Conservation (phyloP, 2,113 vertebrate genomes). For the Tylochromis polylepis region DNA sequence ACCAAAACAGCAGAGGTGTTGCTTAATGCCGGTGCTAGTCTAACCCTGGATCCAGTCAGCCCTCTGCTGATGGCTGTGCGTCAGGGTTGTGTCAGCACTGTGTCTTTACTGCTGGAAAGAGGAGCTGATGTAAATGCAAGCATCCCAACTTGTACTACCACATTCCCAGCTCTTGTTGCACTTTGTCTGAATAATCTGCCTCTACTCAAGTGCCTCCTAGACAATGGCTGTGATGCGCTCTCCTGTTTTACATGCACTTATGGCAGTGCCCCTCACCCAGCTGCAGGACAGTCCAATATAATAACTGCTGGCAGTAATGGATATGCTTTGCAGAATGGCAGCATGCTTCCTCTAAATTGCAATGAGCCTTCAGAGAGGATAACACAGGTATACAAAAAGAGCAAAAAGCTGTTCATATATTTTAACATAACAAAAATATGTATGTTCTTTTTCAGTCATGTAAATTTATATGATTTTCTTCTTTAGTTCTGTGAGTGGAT, state of each 20-base stretch:
- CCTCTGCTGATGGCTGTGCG: slow-evolving; percentile 86
- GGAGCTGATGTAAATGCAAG: slow-evolving; percentile 81
- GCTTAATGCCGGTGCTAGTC: slow-evolving; percentile 83
- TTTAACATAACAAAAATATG: neutral
- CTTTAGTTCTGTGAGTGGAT: slow-evolving; percentile 93
- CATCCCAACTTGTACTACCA: slow-evolving; percentile 77
- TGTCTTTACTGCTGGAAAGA: slow-evolving; percentile 83
- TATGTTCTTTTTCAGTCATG: neutral
- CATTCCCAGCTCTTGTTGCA: slow-evolving; percentile 86
- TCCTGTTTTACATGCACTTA: slow-evolving; percentile 86
- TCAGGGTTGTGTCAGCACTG: slow-evolving; percentile 78
- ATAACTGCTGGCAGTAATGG: slow-evolving; percentile 12
- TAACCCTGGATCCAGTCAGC: slow-evolving; percentile 81
- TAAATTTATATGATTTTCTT: neutral
- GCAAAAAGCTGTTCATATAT: neutral
- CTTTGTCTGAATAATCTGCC: slow-evolving; percentile 82
- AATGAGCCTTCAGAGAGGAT: slow-evolving; percentile 11
- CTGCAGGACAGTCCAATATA: slow-evolving; percentile 1
- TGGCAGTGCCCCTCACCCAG: slow-evolving; percentile 76
- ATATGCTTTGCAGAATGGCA: neutral
- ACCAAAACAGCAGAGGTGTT: slow-evolving; percentile 77
- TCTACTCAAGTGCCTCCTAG: slow-evolving; percentile 85
- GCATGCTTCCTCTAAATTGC: slow-evolving; percentile 34
- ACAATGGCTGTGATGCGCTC: slow-evolving; percentile 80
- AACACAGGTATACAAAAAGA: slow-evolving; percentile 51